Percentiles rank a stretch among this genome's conserved stretches.
These are phyloP conservation scores for Microcebus griseorufus DNA, from an alignment of 2,113 vertebrate species.

Conservation along the genomic window DNA sequence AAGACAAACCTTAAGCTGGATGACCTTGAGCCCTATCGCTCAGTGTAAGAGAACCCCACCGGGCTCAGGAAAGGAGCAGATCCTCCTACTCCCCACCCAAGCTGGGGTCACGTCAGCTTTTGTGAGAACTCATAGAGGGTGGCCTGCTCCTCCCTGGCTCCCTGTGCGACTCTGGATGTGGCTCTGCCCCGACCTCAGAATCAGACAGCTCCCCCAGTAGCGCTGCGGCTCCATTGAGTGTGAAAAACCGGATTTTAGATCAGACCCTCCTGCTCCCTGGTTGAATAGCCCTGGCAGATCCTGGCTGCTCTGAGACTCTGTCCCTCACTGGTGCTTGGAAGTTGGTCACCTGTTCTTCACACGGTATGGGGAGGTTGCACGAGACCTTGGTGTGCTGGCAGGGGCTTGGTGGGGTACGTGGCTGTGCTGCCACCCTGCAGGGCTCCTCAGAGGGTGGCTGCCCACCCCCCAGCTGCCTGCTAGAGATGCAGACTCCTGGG, in stretches of 20 bases:
- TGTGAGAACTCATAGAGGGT: neutral
- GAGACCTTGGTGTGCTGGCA: neutral
- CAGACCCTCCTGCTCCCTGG: neutral
- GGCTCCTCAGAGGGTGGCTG: neutral
- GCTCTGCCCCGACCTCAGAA: neutral
- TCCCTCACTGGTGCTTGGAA: neutral
- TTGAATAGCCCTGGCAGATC: neutral
- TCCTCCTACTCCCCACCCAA: neutral
- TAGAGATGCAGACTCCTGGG: neutral
- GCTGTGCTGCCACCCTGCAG: neutral
- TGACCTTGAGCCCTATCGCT: neutral
- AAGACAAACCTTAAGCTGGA: neutral
- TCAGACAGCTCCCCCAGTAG: neutral
- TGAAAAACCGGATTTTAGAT: neutral
- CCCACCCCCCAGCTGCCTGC: neutral
- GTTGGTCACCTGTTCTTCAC: neutral
- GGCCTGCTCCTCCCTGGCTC: accelerated
- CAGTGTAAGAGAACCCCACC: neutral
- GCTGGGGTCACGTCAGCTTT: neutral
- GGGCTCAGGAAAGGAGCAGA: neutral
- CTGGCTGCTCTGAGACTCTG: neutral
- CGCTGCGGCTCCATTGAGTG: neutral
- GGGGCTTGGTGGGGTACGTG: neutral
- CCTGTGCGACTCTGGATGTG: neutral
- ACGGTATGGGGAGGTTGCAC: neutral